Evolutionary conservation across 2,888 invertebrate genomes (phyloP).

Genomic region (Molorchus minor): DNA sequence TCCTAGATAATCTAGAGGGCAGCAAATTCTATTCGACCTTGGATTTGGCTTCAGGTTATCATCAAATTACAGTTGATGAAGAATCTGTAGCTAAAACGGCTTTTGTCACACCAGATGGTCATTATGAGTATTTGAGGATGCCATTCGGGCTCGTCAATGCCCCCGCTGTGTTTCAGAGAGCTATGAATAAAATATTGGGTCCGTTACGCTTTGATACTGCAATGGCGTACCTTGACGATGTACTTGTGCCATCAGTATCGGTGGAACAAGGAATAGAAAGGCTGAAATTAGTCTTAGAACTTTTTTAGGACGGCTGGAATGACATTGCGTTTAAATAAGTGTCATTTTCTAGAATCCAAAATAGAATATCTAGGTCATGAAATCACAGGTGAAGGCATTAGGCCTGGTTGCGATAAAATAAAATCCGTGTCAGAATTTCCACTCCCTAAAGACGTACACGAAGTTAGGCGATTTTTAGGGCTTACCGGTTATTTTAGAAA

Average conservation of each 20-base stretch:
- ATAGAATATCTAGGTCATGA: conserved; percentile 25
- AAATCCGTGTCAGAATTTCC: neutral
- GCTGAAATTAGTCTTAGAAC: conserved; percentile 11
- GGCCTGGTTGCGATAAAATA: neutral
- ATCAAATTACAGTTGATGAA: conserved; percentile 50
- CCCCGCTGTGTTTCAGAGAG: conserved; percentile 51
- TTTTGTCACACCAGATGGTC: conserved; percentile 51
- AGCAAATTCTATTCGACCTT: conserved; percentile 44
- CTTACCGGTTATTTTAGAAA: conserved; percentile 29
- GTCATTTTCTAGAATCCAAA: conserved; percentile 19
- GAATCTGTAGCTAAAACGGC: conserved; percentile 40
- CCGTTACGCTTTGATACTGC: conserved; percentile 24
- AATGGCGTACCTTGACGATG: conserved; percentile 44
- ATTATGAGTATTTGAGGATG: conserved; percentile 53
- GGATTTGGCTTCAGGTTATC: conserved; percentile 48
- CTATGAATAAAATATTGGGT: conserved; percentile 38
- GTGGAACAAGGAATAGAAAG: conserved; percentile 30
- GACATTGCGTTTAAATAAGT: conserved; percentile 22
- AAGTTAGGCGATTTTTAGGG: conserved; percentile 27
- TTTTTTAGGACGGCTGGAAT: conserved; percentile 15
- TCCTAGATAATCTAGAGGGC: conserved; percentile 43
- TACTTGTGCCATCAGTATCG: conserved; percentile 41
- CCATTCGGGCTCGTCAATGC: conserved; percentile 55
- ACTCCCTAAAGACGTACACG: conserved; percentile 29
- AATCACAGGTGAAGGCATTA: conserved; percentile 19